Evolutionary conservation across 1,140 invertebrate genomes (phyloP).

Genomic region (Trichoplusia ni): DNA sequence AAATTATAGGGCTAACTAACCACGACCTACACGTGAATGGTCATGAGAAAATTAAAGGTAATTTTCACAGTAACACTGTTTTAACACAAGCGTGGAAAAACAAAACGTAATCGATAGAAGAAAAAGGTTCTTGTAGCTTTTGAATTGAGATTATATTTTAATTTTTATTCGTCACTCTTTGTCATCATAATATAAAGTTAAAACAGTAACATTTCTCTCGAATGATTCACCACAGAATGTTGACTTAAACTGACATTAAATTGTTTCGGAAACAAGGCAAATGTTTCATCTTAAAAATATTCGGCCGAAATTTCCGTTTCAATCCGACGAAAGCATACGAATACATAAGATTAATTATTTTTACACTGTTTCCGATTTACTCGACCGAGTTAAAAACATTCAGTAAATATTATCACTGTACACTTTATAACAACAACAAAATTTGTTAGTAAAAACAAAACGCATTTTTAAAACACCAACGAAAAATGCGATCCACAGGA

Average conservation of each 20-base stretch:
- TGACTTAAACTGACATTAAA: neutral
- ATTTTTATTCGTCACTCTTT: too few relatives aligned
- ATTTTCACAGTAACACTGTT: neutral
- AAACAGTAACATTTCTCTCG: neutral
- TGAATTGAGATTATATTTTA: too few relatives aligned
- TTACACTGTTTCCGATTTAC: too few relatives aligned
- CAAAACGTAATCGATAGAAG: neutral
- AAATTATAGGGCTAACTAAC: neutral
- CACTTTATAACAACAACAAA: too few relatives aligned
- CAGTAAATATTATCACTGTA: too few relatives aligned
- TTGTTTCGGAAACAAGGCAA: constrained; percentile 9
- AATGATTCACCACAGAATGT: neutral
- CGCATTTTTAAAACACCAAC: too few relatives aligned
- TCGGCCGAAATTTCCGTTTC: neutral
- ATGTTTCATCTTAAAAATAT: neutral
- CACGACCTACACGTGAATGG: neutral
- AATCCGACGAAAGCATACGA: neutral
- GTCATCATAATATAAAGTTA: neutral
- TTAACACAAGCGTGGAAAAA: neutral
- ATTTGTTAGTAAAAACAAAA: too few relatives aligned
- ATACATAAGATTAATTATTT: too few relatives aligned
- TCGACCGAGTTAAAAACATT: too few relatives aligned
- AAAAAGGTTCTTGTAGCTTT: neutral
- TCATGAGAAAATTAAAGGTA: constrained; percentile 1
- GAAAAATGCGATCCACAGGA: too few relatives aligned